Conservation (phyloP, 2,797 vertebrate genomes). For the Gobionotothen gibberifrons region DNA sequence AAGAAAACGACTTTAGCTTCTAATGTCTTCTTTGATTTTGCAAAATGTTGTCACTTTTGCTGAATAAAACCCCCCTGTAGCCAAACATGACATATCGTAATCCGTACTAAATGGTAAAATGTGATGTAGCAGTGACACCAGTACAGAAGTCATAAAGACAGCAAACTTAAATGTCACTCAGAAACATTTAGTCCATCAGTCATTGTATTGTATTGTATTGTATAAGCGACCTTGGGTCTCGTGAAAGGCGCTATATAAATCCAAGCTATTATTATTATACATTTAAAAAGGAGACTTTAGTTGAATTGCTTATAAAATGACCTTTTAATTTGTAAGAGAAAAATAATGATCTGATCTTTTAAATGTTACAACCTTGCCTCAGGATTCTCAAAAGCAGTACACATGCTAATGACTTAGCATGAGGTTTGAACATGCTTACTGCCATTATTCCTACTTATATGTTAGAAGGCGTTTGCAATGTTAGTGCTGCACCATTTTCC, state of each 20-base stretch:
- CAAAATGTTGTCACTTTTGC: background rate
- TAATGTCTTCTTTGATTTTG: background rate
- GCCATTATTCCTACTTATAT: too few species aligned
- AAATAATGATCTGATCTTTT: background rate
- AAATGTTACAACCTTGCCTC: background rate
- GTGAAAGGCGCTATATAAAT: too few species aligned
- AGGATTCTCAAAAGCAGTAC: background rate
- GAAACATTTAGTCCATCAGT: too few species aligned
- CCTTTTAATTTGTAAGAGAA: background rate
- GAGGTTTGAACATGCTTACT: background rate
- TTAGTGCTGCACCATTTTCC: background rate
- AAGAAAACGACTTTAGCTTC: background rate
- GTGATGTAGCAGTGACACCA: background rate
- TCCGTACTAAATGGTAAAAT: background rate
- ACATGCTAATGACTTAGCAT: background rate
- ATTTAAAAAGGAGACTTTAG: background rate
- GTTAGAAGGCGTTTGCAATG: background rate
- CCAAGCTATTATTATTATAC: too few species aligned
- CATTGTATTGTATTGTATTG: too few species aligned
- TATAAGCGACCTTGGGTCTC: too few species aligned
- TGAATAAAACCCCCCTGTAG: background rate
- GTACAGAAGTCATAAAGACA: background rate
- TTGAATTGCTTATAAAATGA: background rate
- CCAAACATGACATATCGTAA: background rate
- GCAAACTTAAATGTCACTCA: background rate